Evolutionary conservation across 2,888 invertebrate species (phyloP).

Genomic region (Drosophila basisetae): DNA sequence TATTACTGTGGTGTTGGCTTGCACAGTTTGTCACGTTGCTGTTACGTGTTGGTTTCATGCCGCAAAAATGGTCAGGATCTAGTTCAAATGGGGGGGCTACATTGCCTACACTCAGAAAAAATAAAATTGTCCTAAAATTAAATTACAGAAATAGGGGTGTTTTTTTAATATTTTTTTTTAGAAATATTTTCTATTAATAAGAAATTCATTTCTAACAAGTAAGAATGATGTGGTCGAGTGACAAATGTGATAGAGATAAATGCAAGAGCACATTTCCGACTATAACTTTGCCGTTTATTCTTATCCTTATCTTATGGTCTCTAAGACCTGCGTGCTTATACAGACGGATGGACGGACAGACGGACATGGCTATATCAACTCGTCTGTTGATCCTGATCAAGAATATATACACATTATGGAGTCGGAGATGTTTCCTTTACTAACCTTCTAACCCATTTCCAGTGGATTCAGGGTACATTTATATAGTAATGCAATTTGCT

Average conservation of each 20-base stretch:
- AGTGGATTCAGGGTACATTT: no score
- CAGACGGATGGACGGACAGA: no score
- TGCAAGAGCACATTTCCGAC: neutral
- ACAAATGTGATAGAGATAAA: no score
- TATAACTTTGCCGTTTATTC: neutral
- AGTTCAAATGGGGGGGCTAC: conserved; percentile 57
- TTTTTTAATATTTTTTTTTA: neutral
- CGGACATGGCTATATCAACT: no score
- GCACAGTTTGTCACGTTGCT: conserved; percentile 71
- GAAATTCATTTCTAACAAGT: neutral
- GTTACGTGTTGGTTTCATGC: conserved; percentile 52
- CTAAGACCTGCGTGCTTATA: no score
- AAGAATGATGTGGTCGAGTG: neutral
- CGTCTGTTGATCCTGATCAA: no score
- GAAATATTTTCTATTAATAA: neutral
- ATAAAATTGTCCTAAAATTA: neutral
- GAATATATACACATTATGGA: no score
- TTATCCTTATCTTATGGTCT: neutral
- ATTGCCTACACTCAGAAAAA: neutral
- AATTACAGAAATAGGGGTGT: neutral
- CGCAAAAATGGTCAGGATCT: conserved; percentile 2
- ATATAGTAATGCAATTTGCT: no score
- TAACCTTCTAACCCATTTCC: no score
- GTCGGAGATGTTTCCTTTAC: no score
- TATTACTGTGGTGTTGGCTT: conserved; percentile 13